Evolutionary conservation across 2,888 invertebrate species (phyloP), one percentile per base, ranked within the genome.

Genomic region (Nephrotoma guestfalica): DNA sequence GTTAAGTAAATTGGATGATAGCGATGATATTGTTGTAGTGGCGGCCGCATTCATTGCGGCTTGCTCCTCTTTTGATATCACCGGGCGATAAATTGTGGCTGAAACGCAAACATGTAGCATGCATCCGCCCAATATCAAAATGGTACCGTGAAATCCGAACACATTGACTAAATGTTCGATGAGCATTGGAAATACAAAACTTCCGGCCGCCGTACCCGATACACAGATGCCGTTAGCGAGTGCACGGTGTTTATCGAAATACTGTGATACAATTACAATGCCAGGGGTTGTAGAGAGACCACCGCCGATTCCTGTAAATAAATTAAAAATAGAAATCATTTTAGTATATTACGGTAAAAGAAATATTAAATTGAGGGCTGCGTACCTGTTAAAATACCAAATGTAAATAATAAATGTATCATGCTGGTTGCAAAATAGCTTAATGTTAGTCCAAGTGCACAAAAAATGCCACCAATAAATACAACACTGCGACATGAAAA

Each of bases 221-320:
- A 96, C 95, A 89, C 96, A 96, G 88, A 96, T 94, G 0, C 96
- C 96, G 89, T 96, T 96, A 0, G 96, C 96, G 87, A 96, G 89
- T 0, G 96, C 96, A 86, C 96, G 94, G 90, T 95, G 95, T 89
- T 94, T 95, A 89, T 95, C 95, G 89, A 96, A 96, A 89, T 96
- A 96, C 88, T 95, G 95, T 0, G 96, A 96, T 0, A 96, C 96
- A 87, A 96, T 95, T 6, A 96, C 95, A 86, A 96, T 95, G 0
- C 96, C 96, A 0, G 96, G 96, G 0, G 96, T 96, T 0, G 96
- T 96, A 0, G 96, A 96, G 0, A 96, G 92, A 0, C 96, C 96
- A 0, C 96, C 96, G 0, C 96, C 96, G 87, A 96, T 95, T 51
- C 96, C 96, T 94, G 90, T 0, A 89, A 43, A 87, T 87, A 87